Evolutionary conservation across 2,888 invertebrate species (phyloP).

Genomic region (Agonopterix heracliana): DNA sequence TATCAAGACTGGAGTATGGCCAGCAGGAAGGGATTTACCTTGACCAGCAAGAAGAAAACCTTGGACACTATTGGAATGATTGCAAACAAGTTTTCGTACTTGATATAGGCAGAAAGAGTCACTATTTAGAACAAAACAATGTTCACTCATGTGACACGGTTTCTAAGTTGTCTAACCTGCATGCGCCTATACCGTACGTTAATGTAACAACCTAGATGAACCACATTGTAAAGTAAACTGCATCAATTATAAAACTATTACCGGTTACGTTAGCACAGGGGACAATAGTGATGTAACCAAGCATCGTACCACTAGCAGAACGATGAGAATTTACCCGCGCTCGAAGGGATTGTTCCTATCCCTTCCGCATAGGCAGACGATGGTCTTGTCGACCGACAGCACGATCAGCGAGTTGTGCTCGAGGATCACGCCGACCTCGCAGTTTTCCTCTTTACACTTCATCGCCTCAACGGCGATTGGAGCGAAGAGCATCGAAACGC

Average conservation of each 20-base stretch:
- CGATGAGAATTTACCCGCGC: slow-evolving; percentile 65
- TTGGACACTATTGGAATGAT: slow-evolving; percentile 46
- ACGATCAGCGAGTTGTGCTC: slow-evolving; percentile 72
- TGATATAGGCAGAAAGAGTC: not conserved
- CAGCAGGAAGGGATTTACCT: slow-evolving; percentile 49
- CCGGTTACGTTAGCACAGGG: slow-evolving; percentile 18
- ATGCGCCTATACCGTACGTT: not conserved
- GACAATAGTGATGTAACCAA: slow-evolving; percentile 31
- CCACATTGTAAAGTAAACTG: slow-evolving; percentile 6
- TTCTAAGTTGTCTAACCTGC: not conserved
- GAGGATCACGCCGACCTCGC: slow-evolving; percentile 72
- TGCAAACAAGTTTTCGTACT: slow-evolving; percentile 39
- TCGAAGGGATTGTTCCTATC: slow-evolving; percentile 67
- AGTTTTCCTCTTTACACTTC: slow-evolving; percentile 77
- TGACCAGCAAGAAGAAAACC: slow-evolving; percentile 57
- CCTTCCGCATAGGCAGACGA: slow-evolving; percentile 72
- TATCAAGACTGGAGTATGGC: slow-evolving; percentile 35
- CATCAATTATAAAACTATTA: slow-evolving; percentile 8
- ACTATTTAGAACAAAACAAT: not conserved
- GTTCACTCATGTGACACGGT: not conserved
- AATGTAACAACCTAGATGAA: slow-evolving; percentile 10
- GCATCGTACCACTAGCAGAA: slow-evolving; percentile 40
- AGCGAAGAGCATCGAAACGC: slow-evolving; percentile 72
- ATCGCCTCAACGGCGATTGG: slow-evolving; percentile 73
- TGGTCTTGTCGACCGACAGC: slow-evolving; percentile 70